Evolutionary conservation across 1,140 invertebrate species (phyloP).

Genomic region (Aphidius ervi): DNA sequence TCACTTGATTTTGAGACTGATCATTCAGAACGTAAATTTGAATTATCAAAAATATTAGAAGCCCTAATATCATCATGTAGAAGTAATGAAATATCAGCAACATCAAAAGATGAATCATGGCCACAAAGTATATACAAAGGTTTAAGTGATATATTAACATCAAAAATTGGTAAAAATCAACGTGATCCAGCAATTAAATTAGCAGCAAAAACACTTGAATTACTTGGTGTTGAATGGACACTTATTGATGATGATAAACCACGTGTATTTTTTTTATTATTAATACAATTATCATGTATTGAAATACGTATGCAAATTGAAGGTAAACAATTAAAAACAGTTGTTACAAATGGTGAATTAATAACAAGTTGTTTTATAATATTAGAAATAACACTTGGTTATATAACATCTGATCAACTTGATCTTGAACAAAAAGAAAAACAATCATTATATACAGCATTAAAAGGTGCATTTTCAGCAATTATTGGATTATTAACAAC

Average conservation of each 20-base stretch:
- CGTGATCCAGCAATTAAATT: conserved; percentile 82
- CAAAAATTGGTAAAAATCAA: conserved; percentile 82
- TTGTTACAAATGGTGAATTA: conserved; percentile 69
- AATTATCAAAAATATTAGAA: conserved; percentile 72
- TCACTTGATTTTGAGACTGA: conserved; percentile 82
- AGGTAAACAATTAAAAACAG: conserved; percentile 75
- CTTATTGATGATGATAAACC: conserved; percentile 73
- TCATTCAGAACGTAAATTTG: conserved; percentile 82
- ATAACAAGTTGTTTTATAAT: conserved; percentile 80
- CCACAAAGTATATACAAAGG: conserved; percentile 73
- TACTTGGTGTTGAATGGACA: conserved; percentile 81
- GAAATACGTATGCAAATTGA: conserved; percentile 91
- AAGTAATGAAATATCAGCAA: conserved; percentile 58
- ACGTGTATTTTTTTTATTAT: conserved; percentile 76
- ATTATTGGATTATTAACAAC: conserved; percentile 71
- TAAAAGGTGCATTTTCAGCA: conserved; percentile 84
- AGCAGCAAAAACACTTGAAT: conserved; percentile 72
- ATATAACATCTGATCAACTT: conserved; percentile 75
- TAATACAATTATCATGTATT: conserved; percentile 83
- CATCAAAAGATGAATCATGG: conserved; percentile 69
- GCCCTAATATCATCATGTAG: conserved; percentile 71
- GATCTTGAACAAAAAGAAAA: conserved; percentile 86
- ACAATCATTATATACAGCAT: conserved; percentile 81
- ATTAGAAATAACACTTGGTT: conserved; percentile 75
- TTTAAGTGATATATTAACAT: conserved; percentile 74